Conservation (phyloP, 2,797 vertebrate genomes). For the Eulemur mongoz region DNA sequence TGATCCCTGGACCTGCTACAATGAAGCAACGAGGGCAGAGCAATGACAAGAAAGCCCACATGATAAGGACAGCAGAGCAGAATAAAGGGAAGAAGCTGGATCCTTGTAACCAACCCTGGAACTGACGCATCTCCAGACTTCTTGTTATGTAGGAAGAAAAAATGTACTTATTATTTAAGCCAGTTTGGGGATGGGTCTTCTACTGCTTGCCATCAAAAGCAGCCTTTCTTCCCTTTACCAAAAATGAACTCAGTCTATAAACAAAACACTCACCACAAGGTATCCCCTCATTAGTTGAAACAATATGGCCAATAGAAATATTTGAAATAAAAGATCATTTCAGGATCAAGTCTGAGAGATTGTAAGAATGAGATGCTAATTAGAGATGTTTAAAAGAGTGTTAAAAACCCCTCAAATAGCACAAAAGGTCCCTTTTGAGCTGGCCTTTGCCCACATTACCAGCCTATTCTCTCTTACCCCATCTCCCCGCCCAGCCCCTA, state of each 20-base stretch:
- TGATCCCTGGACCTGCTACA: neutral
- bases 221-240: neutral
- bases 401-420: neutral
- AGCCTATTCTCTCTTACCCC: neutral
- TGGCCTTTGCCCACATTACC: neutral
- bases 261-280: neutral
- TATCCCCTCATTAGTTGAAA: constrained; percentile 32
- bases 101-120: neutral
- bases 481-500: neutral
- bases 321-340: constrained; percentile 15
- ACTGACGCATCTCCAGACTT: neutral
- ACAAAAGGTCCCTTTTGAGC: neutral
- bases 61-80: neutral
- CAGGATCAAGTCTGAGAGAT: neutral
- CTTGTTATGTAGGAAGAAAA: neutral
- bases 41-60: neutral
- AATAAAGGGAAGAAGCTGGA: neutral
- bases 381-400: neutral
- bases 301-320: constrained; percentile 16
- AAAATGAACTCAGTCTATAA: constrained; percentile 18
- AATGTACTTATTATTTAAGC: neutral
- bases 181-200: neutral
- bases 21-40: neutral
- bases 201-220: neutral
- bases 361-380: constrained; percentile 46